Conservation (phyloP, 2,797 vertebrate genomes). For the Chiloscyllium punctatum region DNA sequence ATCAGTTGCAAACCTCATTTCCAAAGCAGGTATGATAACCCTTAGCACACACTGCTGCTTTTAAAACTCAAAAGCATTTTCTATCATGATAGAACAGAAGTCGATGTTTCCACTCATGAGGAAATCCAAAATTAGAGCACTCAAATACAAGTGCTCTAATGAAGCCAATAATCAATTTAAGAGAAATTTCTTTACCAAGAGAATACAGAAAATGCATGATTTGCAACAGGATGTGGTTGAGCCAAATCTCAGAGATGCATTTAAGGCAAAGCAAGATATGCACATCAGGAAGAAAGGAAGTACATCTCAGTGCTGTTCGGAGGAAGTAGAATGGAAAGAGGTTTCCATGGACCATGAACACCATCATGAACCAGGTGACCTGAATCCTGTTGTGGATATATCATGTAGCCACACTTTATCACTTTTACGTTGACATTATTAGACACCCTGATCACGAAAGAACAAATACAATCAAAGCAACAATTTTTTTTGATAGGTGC, state of each 20-base stretch:
- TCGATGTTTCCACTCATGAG: not conserved
- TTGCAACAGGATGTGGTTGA: not conserved
- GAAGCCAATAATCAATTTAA: not conserved
- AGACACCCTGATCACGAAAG: not conserved
- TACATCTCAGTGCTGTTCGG: not conserved
- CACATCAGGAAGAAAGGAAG: not conserved
- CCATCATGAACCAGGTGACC: no score
- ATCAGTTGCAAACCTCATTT: not conserved
- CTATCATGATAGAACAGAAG: not conserved
- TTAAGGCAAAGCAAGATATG: not conserved
- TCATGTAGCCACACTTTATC: not conserved
- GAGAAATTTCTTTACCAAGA: not conserved
- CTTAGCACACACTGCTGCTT: not conserved
- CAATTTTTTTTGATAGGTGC: not conserved
- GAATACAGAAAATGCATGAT: not conserved
- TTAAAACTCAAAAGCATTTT: not conserved
- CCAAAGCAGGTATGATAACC: not conserved
- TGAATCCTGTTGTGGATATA: not conserved
- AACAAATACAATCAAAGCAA: not conserved
- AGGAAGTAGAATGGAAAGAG: not conserved
- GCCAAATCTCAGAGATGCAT: not conserved
- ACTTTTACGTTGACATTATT: not conserved
- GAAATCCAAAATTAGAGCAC: not conserved
- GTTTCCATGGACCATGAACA: not conserved
- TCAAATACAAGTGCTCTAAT: not conserved